Evolutionary conservation across 1,140 invertebrate species (phyloP), one percentile per base, ranked within the genome.

Genomic region (Amyelois transitella): DNA sequence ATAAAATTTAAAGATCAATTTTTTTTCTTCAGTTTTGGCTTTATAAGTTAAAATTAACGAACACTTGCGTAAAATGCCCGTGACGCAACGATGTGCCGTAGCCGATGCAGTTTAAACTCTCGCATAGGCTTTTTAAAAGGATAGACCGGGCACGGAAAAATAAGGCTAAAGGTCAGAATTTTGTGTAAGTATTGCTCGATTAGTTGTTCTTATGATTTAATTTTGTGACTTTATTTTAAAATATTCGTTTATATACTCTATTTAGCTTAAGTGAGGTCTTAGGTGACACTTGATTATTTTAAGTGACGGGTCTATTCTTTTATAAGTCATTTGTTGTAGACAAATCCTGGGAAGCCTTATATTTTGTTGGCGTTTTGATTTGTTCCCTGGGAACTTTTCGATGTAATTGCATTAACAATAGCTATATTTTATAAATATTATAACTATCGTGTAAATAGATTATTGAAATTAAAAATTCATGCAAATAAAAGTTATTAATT

Each of bases 391-490:
- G 25, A 28, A 28, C 25, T 58, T 48, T 28, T 48, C 25, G 51
- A 65, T 58, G 50, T 62, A 32, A 51, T 54, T 53, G 51, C 55
- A 52, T 45, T 58, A 53, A 45, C 43, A 18, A 48, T 54, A 60
- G 51, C 51, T 43, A 66, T 60, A 60, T 59, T 66, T 64, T 60
- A 55, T 60, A 51, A 66, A 55, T 58, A 58, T 53, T 58, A 54
- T 43, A 54, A 55, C 44, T 65, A 59, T 63, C 58, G 22, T 66
- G 64, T 66, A 66, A 59, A 66, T 66, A 66, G 57, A 60, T 60
- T 57, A 60, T 58, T 56, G 22, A 66, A 60, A 60, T 60, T 58
- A 51, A 60, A 56, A 56, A 60, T 60, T 66, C 49, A 63, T 58
- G 55, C 58, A 64, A 67, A 63, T 66, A 58, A 64, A 67, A 66